Conservation (phyloP, 1,140 invertebrate species). For the Brachystomella parvula region DNA sequence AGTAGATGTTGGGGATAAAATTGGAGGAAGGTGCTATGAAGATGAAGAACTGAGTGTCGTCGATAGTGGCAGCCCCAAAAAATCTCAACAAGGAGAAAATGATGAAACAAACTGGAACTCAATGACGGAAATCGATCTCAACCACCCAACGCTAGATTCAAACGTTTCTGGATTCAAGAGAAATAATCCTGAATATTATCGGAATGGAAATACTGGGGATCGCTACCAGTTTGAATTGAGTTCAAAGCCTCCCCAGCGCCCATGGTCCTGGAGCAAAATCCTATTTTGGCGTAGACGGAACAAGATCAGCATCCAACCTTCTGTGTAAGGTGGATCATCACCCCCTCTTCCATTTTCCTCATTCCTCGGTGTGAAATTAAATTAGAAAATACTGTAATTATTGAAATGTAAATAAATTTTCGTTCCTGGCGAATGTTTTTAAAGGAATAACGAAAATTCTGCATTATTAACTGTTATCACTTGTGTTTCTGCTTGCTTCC, state of each 20-base stretch:
- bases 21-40: not conserved
- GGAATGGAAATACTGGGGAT: not conserved
- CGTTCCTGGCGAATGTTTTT: not conserved
- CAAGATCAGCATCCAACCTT: not conserved
- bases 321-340: not conserved
- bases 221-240: no score
- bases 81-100: not conserved
- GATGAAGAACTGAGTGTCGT: not conserved
- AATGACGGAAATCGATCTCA: constrained; percentile 38
- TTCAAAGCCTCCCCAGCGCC: not conserved
- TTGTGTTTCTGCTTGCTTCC: not conserved
- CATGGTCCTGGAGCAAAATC: not conserved
- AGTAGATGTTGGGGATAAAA: not conserved
- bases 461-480: not conserved
- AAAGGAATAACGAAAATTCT: not conserved
- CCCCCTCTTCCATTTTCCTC: no score
- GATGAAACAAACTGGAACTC: constrained; percentile 34
- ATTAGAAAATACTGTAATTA: not conserved
- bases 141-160: not conserved
- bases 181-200: not conserved
- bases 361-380: no score
- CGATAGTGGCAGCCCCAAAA: not conserved
- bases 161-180: not conserved
- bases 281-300: not conserved
- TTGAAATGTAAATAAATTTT: not conserved